Evolutionary conservation across 2,797 vertebrate species (phyloP).

Genomic region (Lepus townsendii): DNA sequence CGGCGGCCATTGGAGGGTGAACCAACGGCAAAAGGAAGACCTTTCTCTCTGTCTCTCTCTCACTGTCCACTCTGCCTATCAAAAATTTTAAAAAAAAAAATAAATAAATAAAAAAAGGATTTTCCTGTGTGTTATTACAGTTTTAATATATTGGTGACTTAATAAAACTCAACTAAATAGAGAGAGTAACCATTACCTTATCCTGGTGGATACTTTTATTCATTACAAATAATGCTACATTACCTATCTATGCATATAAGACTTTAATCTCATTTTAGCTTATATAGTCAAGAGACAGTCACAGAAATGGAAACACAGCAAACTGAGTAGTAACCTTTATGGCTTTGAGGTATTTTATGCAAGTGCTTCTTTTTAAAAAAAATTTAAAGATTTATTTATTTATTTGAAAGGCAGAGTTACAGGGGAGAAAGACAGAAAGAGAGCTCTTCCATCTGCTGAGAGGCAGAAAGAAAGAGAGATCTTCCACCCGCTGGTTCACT

Average conservation of each 20-base stretch:
- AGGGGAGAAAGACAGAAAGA: no score
- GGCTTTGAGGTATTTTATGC: background rate
- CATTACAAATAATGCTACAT: slow-evolving; percentile 16
- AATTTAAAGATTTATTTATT: no score
- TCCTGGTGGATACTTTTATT: background rate
- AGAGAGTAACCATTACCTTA: background rate
- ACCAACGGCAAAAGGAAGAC: no score
- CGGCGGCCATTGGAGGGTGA: no score
- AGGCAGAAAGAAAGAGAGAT: no score
- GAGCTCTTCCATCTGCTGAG: no score
- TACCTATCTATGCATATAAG: background rate
- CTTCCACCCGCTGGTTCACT: no score
- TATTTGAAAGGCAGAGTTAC: no score
- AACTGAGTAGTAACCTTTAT: slow-evolving; percentile 1
- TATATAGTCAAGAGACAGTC: background rate
- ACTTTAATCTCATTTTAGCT: slow-evolving; percentile 32
- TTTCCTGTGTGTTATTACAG: background rate
- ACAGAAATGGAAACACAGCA: background rate
- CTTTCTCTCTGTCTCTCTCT: no score
- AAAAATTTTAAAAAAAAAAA: no score
- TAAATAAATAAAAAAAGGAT: no score
- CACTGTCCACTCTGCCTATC: no score
- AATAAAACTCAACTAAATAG: background rate
- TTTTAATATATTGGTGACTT: background rate
- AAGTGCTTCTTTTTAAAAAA: background rate